Conservation (phyloP, 2,113 vertebrate genomes). For the Brachyhypopomus occidentalis region DNA sequence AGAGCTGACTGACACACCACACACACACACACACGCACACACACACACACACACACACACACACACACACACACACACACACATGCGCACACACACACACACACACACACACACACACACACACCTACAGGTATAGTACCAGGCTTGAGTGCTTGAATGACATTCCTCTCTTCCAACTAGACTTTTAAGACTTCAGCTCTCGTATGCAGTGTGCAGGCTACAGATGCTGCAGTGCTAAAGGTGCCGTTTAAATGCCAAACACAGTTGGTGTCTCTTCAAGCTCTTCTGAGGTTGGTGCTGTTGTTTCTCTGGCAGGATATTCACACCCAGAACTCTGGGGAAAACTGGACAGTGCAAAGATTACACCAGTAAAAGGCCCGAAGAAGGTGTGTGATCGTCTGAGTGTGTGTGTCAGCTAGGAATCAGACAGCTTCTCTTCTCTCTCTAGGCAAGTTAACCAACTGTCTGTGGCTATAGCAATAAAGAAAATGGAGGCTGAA, state of each 20-base stretch:
- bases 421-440: constrained; percentile 58
- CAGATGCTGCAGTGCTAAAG: no score
- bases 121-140: not conserved
- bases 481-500: constrained; percentile 52
- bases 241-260: not conserved
- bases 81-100: not conserved
- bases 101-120: not conserved
- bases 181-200: no score
- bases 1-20: not conserved
- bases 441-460: constrained; percentile 52
- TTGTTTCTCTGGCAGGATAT: not conserved
- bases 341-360: constrained; percentile 26
- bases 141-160: not conserved
- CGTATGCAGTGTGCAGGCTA: no score
- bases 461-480: constrained; percentile 50
- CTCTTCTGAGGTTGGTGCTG: not conserved
- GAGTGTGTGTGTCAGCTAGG: constrained; percentile 37
- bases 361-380: constrained; percentile 49
- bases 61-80: not conserved
- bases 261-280: not conserved
- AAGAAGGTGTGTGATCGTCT: constrained; percentile 43
- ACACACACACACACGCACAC: not conserved
- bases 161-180: no score
- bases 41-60: not conserved
- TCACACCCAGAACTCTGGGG: not conserved